Evolutionary conservation across 2,888 invertebrate genomes (phyloP).

Genomic region (Diadromus collaris): DNA sequence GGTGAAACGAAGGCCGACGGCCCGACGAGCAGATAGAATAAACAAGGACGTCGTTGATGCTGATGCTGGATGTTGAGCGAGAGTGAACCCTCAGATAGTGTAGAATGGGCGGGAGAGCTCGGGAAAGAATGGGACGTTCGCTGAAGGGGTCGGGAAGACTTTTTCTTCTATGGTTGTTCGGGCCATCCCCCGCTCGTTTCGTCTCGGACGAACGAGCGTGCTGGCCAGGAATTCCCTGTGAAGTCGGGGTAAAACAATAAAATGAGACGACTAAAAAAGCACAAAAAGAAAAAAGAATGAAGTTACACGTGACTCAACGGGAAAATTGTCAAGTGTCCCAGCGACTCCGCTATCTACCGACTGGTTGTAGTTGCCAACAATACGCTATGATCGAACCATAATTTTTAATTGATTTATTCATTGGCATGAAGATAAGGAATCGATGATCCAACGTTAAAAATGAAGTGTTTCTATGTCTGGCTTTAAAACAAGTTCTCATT

Average conservation of each 20-base stretch:
- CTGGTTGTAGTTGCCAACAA: background rate
- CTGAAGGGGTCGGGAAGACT: background rate
- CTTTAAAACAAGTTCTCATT: background rate
- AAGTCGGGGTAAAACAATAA: slow-evolving; percentile 26
- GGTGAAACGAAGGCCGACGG: background rate
- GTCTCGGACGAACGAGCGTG: slow-evolving; percentile 35
- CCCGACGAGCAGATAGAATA: slow-evolving; percentile 5
- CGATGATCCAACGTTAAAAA: background rate
- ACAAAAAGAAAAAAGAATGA: slow-evolving; percentile 9
- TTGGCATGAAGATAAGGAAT: background rate
- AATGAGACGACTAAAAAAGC: background rate
- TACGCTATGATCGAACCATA: background rate
- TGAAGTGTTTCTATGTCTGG: background rate
- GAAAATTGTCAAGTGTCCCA: slow-evolving; percentile 27
- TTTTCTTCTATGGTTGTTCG: background rate
- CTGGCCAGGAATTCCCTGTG: slow-evolving; percentile 19
- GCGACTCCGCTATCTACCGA: background rate
- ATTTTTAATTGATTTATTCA: background rate
- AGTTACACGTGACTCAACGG: slow-evolving; percentile 42
- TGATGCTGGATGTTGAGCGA: slow-evolving; percentile 17
- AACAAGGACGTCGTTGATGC: slow-evolving; percentile 25
- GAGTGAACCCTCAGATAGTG: background rate
- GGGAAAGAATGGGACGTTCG: background rate
- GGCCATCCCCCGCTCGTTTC: slow-evolving; percentile 13
- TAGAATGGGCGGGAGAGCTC: background rate